Percentiles rank a stretch among this genome's conserved stretches.
Conservation (phyloP, 2,888 invertebrate species). For the Himalopsyche anomala region DNA sequence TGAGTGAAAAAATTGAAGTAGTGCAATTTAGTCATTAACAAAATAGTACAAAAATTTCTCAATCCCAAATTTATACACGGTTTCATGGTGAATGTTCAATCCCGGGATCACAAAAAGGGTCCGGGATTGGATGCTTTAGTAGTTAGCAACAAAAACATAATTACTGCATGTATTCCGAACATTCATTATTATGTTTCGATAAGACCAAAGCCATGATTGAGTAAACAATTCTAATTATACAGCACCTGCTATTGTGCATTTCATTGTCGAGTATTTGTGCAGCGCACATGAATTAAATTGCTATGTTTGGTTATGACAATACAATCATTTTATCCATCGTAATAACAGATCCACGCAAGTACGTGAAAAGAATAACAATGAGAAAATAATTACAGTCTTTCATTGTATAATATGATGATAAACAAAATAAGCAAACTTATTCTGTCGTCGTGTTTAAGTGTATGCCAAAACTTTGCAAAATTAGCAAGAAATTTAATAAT, state of each 20-base stretch:
- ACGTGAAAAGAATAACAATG: neutral
- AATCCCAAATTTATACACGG: too few relatives aligned
- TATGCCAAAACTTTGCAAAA: too few relatives aligned
- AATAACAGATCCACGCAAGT: neutral
- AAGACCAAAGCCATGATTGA: neutral
- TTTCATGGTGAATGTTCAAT: too few relatives aligned
- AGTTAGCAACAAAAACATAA: too few relatives aligned
- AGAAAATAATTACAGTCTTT: neutral
- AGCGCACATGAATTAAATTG: neutral
- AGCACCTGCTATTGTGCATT: neutral
- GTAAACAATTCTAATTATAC: conserved; percentile 12
- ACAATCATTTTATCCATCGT: neutral
- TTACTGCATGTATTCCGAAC: neutral
- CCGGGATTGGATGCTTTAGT: too few relatives aligned
- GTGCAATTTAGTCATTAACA: too few relatives aligned
- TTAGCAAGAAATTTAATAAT: too few relatives aligned
- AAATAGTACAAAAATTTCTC: too few relatives aligned
- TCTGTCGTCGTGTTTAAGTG: neutral
- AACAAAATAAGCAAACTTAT: neutral
- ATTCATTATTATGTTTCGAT: neutral
- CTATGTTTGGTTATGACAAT: conserved; percentile 5
- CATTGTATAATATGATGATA: neutral
- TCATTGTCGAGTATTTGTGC: neutral
- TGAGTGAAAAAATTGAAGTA: too few relatives aligned
- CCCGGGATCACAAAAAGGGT: too few relatives aligned